Evolutionary conservation across 2,888 invertebrate genomes (phyloP).

Genomic region (Azorinus chamasolen): DNA sequence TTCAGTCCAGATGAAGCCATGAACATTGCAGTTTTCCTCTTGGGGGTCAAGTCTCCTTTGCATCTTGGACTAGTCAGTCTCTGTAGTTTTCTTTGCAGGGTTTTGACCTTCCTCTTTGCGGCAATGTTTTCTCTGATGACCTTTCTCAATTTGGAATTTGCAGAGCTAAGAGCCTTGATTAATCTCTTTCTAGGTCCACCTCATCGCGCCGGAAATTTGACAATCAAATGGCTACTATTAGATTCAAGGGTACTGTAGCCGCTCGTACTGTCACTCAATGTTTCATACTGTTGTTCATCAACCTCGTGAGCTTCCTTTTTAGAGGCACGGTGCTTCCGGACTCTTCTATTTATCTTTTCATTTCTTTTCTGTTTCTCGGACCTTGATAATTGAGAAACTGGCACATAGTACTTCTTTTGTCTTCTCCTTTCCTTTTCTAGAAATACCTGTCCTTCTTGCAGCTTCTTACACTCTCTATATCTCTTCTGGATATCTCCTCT

Average conservation of each 20-base stretch:
- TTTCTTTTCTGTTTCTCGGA: background rate
- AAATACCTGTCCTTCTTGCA: background rate
- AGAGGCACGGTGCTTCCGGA: background rate
- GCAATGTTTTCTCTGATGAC: too few species aligned
- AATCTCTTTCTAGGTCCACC: background rate
- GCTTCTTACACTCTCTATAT: background rate
- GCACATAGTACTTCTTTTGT: slow-evolving; percentile 2
- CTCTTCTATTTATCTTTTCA: slow-evolving; percentile 1
- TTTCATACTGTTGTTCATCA: background rate
- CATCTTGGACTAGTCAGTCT: too few species aligned
- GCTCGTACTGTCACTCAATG: background rate
- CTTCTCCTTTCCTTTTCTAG: background rate
- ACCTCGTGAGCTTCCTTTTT: background rate
- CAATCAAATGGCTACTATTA: background rate
- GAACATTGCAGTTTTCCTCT: too few species aligned
- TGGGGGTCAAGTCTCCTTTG: too few species aligned
- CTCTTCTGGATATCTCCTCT: background rate
- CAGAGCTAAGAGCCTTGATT: background rate
- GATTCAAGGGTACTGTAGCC: background rate
- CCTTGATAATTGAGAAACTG: background rate
- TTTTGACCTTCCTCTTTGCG: too few species aligned
- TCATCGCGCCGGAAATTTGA: background rate
- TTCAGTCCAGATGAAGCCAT: too few species aligned
- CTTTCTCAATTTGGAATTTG: background rate
- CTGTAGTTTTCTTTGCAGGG: too few species aligned